phyloP scores from a whole-genome alignment of 2,797 vertebrate genomes.

The Sternotherus odoratus region DNA sequence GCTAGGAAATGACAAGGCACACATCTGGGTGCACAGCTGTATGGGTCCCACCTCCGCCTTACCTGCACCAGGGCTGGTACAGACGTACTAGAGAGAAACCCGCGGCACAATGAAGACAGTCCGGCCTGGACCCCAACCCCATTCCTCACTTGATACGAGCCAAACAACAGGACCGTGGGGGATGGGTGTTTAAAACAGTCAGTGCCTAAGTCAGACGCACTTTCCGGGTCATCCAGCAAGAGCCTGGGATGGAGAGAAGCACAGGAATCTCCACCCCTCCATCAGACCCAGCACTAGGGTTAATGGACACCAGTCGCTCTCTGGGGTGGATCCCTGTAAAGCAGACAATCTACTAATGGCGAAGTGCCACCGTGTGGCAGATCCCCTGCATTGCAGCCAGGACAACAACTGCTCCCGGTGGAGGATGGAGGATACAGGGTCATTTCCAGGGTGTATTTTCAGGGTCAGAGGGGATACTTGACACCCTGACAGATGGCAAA shows the following conservation, averaged over 20 bases:
- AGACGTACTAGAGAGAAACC: not conserved
- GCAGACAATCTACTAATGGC: not conserved
- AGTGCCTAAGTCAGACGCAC: not conserved
- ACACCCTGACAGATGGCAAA: not conserved
- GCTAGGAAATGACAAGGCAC: not conserved
- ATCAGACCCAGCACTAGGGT: not conserved
- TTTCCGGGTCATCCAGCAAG: not conserved
- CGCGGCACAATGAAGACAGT: not conserved
- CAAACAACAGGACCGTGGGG: not conserved
- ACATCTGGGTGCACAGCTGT: not conserved
- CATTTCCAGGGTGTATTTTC: not conserved
- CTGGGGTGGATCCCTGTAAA: not conserved
- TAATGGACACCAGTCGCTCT: not conserved
- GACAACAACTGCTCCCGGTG: not conserved
- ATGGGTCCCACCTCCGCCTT: not conserved
- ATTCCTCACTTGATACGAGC: not conserved
- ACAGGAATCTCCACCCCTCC: not conserved
- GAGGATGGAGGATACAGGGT: not conserved
- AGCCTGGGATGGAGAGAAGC: not conserved
- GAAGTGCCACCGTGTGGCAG: slow-evolving; percentile 52
- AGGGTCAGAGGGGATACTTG: not conserved
- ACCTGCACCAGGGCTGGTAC: not conserved
- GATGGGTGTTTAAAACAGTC: not conserved
- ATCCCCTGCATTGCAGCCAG: not conserved
- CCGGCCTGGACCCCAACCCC: too few species aligned